Evolutionary conservation across 1,140 invertebrate species (phyloP).

Genomic region (Drosophila eugracilis): DNA sequence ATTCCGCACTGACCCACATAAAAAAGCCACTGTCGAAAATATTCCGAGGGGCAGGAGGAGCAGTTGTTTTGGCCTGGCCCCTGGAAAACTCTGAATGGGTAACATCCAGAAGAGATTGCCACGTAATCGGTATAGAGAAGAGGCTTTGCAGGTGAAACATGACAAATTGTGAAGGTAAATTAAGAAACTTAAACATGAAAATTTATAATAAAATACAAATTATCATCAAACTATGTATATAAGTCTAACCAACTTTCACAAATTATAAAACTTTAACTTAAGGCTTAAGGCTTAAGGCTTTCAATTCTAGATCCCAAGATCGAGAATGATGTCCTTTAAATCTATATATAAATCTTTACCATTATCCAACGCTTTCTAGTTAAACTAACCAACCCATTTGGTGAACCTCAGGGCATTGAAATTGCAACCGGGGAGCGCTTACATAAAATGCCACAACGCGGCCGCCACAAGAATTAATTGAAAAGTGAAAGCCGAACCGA

Average conservation of each 20-base stretch:
- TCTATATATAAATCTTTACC: no score
- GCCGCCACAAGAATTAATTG: conserved; percentile 67
- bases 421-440: conserved; percentile 44
- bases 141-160: no score
- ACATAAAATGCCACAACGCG: conserved; percentile 56
- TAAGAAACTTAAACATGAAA: no score
- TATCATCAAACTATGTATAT: no score
- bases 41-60: conserved; percentile 32
- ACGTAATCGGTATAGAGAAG: neutral
- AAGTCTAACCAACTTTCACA: no score
- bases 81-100: conserved; percentile 1
- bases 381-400: conserved; percentile 10
- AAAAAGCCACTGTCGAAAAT: conserved; percentile 57
- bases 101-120: neutral
- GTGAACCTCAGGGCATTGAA: conserved; percentile 26
- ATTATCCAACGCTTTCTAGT: neutral
- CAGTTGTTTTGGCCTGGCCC: conserved; percentile 20
- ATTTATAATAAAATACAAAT: no score
- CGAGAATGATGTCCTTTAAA: neutral
- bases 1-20: conserved; percentile 72
- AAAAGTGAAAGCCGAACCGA: conserved; percentile 67
- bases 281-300: no score
- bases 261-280: no score
- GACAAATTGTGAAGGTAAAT: no score
- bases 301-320: no score